Conservation (phyloP, 2,113 vertebrate genomes). For the Microcebus murinus region DNA sequence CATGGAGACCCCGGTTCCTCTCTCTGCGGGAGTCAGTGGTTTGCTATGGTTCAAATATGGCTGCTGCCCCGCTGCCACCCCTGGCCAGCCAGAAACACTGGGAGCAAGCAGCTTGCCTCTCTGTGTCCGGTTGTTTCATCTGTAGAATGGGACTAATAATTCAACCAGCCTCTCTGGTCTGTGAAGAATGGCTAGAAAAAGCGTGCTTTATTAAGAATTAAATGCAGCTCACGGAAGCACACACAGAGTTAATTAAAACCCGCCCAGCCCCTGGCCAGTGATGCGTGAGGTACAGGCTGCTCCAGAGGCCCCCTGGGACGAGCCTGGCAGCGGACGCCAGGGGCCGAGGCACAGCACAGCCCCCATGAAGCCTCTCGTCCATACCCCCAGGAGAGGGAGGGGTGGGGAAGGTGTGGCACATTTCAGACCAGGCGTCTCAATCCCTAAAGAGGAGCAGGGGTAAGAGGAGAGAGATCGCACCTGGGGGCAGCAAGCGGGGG, state of each 20-base stretch:
- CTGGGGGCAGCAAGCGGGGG: no score
- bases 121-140: background rate
- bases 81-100: background rate
- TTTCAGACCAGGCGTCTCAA: background rate
- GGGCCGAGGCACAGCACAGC: no score
- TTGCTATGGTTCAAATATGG: background rate
- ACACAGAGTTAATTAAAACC: background rate
- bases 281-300: background rate
- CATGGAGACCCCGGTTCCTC: background rate
- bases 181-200: background rate
- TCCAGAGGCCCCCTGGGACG: background rate
- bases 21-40: background rate
- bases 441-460: background rate
- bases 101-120: background rate
- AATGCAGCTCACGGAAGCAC: no score
- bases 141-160: background rate
- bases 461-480: background rate
- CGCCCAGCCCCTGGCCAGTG: background rate
- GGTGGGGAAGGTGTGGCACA: fast-evolving
- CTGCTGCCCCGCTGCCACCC: no score
- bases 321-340: background rate
- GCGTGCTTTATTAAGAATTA: background rate
- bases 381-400: no score
- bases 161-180: background rate
- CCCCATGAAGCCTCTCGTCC: no score